Conservation (phyloP, 1,140 invertebrate genomes). For the Matsumurasca onukii region DNA sequence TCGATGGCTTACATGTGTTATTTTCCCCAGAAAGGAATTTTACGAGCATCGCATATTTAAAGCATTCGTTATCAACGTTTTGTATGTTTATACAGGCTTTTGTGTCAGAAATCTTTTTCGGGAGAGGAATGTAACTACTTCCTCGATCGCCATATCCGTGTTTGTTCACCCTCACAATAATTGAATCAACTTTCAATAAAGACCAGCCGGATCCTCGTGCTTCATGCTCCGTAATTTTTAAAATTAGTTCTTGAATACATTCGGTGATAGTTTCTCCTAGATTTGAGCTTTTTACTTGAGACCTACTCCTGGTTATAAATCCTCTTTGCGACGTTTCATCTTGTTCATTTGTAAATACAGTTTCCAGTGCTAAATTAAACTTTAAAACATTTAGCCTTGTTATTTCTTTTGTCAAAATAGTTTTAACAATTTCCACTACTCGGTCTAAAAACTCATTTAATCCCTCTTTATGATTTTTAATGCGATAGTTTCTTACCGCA, state of each 20-base stretch:
- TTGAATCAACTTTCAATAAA: no score
- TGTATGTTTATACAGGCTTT: background rate
- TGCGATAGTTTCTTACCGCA: background rate
- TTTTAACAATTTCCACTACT: background rate
- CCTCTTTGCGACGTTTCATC: background rate
- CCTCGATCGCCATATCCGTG: background rate
- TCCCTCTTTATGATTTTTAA: background rate
- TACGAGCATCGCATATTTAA: constrained; percentile 2
- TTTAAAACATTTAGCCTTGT: background rate
- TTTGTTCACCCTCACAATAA: no score
- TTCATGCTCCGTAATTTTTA: no score
- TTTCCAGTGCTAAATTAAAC: background rate
- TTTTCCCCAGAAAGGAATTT: background rate
- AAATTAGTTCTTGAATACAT: no score
- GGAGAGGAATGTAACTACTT: background rate
- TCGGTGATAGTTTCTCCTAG: background rate
- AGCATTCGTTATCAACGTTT: no score
- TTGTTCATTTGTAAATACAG: background rate
- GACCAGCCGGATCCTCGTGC: background rate
- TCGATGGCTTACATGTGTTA: background rate
- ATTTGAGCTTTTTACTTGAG: background rate
- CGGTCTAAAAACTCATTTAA: background rate
- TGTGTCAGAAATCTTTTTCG: background rate
- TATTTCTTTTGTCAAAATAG: background rate
- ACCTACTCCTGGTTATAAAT: background rate